phyloP scores from a whole-genome alignment of 2,888 invertebrate species.

The Limnephilus rhombicus region DNA sequence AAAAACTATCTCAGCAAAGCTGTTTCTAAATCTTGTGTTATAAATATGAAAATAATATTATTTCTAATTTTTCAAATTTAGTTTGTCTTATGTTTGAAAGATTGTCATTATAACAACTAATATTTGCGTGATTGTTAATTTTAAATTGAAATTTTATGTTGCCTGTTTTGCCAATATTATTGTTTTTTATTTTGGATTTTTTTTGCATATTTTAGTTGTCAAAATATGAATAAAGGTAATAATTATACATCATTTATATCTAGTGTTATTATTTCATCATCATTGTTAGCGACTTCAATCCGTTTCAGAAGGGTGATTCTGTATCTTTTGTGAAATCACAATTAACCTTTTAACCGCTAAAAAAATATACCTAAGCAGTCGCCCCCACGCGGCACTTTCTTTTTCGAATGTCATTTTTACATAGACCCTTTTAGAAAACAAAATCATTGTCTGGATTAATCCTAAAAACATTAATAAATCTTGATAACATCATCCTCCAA shows the following conservation, averaged over 20 bases:
- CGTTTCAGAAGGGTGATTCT: neutral
- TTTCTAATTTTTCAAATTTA: neutral
- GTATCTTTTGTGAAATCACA: no score
- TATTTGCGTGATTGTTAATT: conserved; percentile 11
- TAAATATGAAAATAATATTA: neutral
- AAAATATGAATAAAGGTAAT: conserved; percentile 20
- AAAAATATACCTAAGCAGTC: no score
- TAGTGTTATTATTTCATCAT: neutral
- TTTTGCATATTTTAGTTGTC: conserved; percentile 16
- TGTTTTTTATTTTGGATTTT: conserved; percentile 4
- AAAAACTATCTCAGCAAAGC: neutral
- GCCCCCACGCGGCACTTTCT: no score
- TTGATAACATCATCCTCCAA: no score
- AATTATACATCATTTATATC: neutral
- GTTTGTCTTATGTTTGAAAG: neutral
- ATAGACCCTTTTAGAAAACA: no score
- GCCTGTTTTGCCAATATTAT: conserved; percentile 28
- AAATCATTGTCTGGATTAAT: no score
- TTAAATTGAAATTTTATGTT: conserved; percentile 17
- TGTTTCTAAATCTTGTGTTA: neutral
- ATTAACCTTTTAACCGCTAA: no score
- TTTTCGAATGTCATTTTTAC: no score
- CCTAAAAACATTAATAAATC: no score
- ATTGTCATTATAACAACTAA: neutral
- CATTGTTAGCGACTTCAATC: neutral